Base-by-base conservation (phyloP, 2,113 vertebrate genomes). In the Carettochelys insculpta region DNA sequence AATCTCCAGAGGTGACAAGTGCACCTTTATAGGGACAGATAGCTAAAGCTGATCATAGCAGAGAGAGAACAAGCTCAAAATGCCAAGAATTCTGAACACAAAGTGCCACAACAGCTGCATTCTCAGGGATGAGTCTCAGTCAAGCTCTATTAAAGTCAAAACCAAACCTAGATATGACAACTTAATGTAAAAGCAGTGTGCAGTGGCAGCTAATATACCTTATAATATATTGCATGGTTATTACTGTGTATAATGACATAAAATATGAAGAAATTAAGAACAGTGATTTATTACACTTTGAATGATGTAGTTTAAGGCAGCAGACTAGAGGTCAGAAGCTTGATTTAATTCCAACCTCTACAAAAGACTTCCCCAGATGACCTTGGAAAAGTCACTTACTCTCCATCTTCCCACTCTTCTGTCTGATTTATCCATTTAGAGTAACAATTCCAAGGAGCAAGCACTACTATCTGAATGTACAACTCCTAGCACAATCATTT, bases 1-100 rank as follows among this genome's bases (percentile, higher is more conserved):
- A 92, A 92, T 81, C 50, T 77, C 61, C 61, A 92, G 78, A 94
- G 82, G 27, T 85, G 87, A 95, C 77, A 92, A 92, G 94, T 19
- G 65, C 0, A 0, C 82, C 79, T 85, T 78, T 94, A 88, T 61
- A 89, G 90, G 90, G 90, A 25, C 83, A 92, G 90, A 82, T 77
- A 95, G 78, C 90, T 83, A 92, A 50, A 34, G 89, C 81, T 89
- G 81, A 95, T 82, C 22, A 20, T 61, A 94, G 83, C 79, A 93
- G 52, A 93, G 78, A 84, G 11, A 89, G n/a, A 77, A 84, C 31
- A 81, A 84, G 73, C 92, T 92, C 91, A 94, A 86, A 81, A 61
- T 4, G 89, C 87, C 90, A 94, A 94, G 90, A 48, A 47, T 5
- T 24, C 7, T 50, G 85, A 41, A 43, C 65, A 89, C 61, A 84